These are phyloP conservation scores for Pseudoatta argentina DNA, from an alignment of 1,140 invertebrate species.

Conservation along the genomic window DNA sequence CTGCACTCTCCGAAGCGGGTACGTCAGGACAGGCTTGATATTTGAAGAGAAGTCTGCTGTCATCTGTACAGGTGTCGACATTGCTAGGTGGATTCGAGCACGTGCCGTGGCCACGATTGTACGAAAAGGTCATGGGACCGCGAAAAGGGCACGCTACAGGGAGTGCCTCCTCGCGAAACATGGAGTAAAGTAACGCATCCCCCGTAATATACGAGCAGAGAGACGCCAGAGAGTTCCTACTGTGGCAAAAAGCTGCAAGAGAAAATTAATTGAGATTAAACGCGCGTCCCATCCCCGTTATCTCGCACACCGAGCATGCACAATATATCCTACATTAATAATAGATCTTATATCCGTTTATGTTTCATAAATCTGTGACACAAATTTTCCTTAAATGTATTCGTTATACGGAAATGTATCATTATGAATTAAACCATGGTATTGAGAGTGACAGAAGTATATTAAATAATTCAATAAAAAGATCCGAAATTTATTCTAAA, in stretches of 20 bases:
- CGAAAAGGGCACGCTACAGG: constrained; percentile 94
- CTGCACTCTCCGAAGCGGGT: constrained; percentile 93
- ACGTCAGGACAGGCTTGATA: constrained; percentile 97
- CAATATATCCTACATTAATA: constrained; percentile 25
- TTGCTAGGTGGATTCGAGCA: constrained; percentile 94
- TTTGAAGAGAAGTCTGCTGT: constrained; percentile 93
- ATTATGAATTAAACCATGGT: neutral
- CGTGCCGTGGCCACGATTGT: constrained; percentile 94
- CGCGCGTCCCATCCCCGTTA: neutral
- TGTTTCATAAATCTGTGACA: constrained; percentile 27
- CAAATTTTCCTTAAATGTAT: constrained; percentile 26
- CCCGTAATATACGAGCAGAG: constrained; percentile 95
- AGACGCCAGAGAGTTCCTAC: constrained; percentile 90
- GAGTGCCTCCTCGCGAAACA: constrained; percentile 94
- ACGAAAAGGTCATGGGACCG: constrained; percentile 94
- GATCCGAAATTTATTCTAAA: constrained; percentile 30
- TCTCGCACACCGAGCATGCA: neutral
- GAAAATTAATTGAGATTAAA: constrained; percentile 62
- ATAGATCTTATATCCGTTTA: constrained; percentile 7
- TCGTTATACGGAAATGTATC: constrained; percentile 22
- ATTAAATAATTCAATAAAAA: constrained; percentile 27
- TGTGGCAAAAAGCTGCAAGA: constrained; percentile 92
- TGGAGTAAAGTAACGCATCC: constrained; percentile 94
- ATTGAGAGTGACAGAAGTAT: constrained; percentile 12
- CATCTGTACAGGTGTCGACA: constrained; percentile 96